Percentiles rank a stretch among this genome's conserved stretches.
These are phyloP conservation scores for Erebia epiphron DNA, from an alignment of 2,888 invertebrate genomes.

Conservation along the genomic window DNA sequence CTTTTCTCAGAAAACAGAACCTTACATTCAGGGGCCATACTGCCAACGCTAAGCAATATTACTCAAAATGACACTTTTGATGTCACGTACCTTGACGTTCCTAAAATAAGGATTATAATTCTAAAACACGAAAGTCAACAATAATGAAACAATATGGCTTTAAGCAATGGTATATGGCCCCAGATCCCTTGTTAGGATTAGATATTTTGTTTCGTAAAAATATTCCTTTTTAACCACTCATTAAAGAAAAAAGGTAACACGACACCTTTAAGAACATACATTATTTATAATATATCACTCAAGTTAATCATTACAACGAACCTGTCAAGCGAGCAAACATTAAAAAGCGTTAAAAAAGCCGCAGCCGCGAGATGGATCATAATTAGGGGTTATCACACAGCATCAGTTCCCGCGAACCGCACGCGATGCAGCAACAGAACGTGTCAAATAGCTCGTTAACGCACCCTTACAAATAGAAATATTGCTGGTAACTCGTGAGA, in stretches of 20 bases:
- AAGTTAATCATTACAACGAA: slow-evolving; percentile 54
- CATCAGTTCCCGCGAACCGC: slow-evolving; percentile 53
- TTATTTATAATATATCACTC: slow-evolving; percentile 34
- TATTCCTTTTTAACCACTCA: not conserved
- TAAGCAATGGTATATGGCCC: no score
- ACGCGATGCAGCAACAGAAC: slow-evolving; percentile 63
- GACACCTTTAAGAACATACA: slow-evolving; percentile 17
- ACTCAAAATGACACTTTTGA: no score
- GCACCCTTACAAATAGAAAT: slow-evolving; percentile 77
- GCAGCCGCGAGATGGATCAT: slow-evolving; percentile 43
- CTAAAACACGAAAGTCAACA: no score
- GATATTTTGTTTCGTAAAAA: not conserved
- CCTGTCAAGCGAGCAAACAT: slow-evolving; percentile 74
- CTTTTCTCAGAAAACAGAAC: no score
- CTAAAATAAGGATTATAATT: no score
- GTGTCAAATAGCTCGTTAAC: slow-evolving; percentile 80
- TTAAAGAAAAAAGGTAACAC: slow-evolving; percentile 20
- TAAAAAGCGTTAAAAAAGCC: slow-evolving; percentile 45
- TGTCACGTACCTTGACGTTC: no score
- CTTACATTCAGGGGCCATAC: no score
- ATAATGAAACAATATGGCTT: no score
- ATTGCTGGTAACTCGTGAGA: slow-evolving; percentile 56
- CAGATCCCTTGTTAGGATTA: no score
- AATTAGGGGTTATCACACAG: slow-evolving; percentile 63
- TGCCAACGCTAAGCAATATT: no score